Evolutionary conservation across 2,888 invertebrate species (phyloP).

Genomic region (Steromphala cineraria): DNA sequence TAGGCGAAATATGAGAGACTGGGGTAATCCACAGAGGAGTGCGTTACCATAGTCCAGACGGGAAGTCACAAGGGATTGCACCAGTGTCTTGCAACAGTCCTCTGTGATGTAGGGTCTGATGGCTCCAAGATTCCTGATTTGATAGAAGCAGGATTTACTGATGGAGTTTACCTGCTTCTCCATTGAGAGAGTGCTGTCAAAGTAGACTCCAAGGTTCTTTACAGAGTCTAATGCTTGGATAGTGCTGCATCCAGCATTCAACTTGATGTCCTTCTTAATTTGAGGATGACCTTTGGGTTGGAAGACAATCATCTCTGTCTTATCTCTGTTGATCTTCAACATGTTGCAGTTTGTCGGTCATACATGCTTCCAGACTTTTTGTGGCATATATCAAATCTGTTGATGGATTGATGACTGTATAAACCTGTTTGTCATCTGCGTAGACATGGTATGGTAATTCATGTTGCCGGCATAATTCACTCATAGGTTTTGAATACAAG

Average conservation of each 20-base stretch:
- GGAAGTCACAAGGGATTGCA: too few species aligned
- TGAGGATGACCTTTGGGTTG: neutral
- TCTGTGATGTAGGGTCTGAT: neutral
- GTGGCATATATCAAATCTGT: too few species aligned
- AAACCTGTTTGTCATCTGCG: too few species aligned
- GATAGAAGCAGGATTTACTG: neutral
- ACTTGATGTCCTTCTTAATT: neutral
- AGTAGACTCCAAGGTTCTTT: neutral
- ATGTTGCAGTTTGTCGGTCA: neutral
- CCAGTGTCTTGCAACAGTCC: neutral
- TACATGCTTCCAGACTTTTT: neutral
- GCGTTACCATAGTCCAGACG: too few species aligned
- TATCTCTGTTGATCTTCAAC: neutral
- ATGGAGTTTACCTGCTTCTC: neutral
- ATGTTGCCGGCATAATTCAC: too few species aligned
- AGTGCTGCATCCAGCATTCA: neutral
- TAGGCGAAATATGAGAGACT: too few species aligned
- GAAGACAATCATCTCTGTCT: neutral
- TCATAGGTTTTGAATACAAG: too few species aligned
- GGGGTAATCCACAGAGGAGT: too few species aligned
- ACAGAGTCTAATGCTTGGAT: neutral
- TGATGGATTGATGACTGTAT: too few species aligned
- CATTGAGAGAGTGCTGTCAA: neutral
- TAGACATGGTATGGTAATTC: too few species aligned
- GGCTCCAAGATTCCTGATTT: neutral